phyloP scores from a whole-genome alignment of 2,888 invertebrate species.

The Gerris lacustris region DNA sequence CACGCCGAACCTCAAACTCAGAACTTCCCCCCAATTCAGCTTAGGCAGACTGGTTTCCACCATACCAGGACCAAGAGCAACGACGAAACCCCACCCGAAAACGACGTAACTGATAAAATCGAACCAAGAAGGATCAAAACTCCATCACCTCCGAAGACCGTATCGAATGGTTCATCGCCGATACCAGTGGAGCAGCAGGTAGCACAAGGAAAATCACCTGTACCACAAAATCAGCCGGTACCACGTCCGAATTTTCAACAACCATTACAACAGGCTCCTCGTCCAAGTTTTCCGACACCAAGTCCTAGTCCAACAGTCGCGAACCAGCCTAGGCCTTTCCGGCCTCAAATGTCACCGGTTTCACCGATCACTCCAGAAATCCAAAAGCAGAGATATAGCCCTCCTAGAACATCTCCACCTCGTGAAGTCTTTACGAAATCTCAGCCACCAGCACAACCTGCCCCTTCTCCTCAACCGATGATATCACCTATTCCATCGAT shows the following conservation, averaged over 20 bases:
- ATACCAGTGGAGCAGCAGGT: background rate
- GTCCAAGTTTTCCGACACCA: background rate
- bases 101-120: background rate
- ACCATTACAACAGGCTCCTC: background rate
- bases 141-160: background rate
- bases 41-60: background rate
- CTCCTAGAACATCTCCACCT: background rate
- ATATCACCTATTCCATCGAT: background rate
- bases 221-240: background rate
- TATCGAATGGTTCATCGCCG: background rate
- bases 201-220: background rate
- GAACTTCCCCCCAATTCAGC: background rate
- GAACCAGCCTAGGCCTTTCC: background rate
- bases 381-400: background rate
- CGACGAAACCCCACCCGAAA: background rate
- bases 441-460: background rate
- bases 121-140: background rate
- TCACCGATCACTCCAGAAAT: background rate
- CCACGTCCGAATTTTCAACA: background rate
- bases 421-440: background rate
- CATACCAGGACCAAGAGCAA: background rate
- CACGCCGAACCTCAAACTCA: slow-evolving; percentile 9
- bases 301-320: background rate
- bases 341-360: background rate
- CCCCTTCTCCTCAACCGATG: background rate